A percentile compares a stretch with the other conserved stretches of the same genome.
Evolutionary conservation across 1,140 invertebrate species (phyloP).

Genomic region (Dufourea novaeangliae): DNA sequence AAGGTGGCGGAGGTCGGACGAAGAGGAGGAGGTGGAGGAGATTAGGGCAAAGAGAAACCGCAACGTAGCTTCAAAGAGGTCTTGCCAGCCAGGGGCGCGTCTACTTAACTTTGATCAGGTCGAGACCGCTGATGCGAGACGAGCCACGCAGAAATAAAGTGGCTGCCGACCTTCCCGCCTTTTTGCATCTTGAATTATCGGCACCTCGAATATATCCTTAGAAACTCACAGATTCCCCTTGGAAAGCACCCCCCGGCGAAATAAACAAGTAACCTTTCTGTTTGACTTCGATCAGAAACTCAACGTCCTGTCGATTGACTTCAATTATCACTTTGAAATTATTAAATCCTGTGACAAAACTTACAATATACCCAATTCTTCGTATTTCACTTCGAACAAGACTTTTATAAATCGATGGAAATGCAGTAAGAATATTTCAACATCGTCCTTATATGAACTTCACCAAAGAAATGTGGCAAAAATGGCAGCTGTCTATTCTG

Average conservation of each 20-base stretch:
- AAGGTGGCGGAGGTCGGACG: constrained; percentile 37
- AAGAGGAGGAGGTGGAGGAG: constrained; percentile 59
- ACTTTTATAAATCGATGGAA: no score
- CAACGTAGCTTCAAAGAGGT: constrained; percentile 78
- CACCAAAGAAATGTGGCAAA: no score
- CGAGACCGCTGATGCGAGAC: constrained; percentile 78
- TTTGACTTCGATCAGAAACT: not conserved
- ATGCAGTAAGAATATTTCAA: no score
- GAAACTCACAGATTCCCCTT: not conserved
- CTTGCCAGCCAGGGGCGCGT: constrained; percentile 75
- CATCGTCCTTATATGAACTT: no score
- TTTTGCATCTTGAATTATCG: constrained; percentile 73
- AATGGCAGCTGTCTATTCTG: no score
- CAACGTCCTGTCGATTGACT: no score
- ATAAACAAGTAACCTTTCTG: not conserved
- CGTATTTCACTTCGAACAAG: no score
- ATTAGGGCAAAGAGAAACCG: constrained; percentile 77
- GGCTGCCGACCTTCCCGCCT: constrained; percentile 64
- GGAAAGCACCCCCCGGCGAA: not conserved
- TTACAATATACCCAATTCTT: no score
- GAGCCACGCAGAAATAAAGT: constrained; percentile 70
- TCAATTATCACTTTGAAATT: no score
- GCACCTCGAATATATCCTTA: constrained; percentile 39
- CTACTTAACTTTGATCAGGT: constrained; percentile 82
- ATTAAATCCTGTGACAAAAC: no score